Base-by-base conservation (phyloP, 2,888 invertebrate genomes). In the Pelosia muscerda region DNA sequence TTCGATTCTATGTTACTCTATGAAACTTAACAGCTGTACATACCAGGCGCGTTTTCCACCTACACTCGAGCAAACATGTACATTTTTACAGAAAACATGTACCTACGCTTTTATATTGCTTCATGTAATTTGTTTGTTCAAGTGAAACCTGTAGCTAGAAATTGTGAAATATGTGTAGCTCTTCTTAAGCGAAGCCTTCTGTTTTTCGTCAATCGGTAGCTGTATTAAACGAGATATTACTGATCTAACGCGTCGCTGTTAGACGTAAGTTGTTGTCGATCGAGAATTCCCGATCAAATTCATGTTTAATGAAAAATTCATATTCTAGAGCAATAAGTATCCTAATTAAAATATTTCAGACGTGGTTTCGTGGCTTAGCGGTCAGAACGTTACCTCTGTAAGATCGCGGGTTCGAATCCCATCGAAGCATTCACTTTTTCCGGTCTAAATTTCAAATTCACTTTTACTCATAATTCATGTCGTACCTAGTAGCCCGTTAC, bases 1-100 rank as follows among this genome's bases (percentile, higher is more conserved):
- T 19, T 65, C 67, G 56, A 42, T 42, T 19, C 42, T 42, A 71
- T 69, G 60, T 70, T 70, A 42, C 59, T 63, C 49, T 34, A 63
- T 73, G 76, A 61, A 77, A 79, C 68, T 66, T 19, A 77, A 71
- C 83, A 75, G 62, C 60, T 77, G 74, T 19, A 58, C 49, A 11
- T 54, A 55, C 56, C 56, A 68, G 64, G 61, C 49, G 58, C 53
- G 65, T 77, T 56, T 68, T 31, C 42, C 57, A 63, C 66, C 57
- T 63, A 49, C n/a, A 49, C 49, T 22, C 57, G 38, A 28, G 60
- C 13, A 13, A 34, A 65, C 25, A 25, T 34, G 38, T 23, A 31
- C 34, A 38, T 63, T 63, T 55, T 56, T 26, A 53, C n/a, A 49
- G 38, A 15, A 34, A 8, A 15, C 22, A 34, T 23, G 15, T 34